These are phyloP conservation scores for Saguinus midas DNA, from an alignment of 2,113 vertebrate genomes.

Conservation along the genomic window DNA sequence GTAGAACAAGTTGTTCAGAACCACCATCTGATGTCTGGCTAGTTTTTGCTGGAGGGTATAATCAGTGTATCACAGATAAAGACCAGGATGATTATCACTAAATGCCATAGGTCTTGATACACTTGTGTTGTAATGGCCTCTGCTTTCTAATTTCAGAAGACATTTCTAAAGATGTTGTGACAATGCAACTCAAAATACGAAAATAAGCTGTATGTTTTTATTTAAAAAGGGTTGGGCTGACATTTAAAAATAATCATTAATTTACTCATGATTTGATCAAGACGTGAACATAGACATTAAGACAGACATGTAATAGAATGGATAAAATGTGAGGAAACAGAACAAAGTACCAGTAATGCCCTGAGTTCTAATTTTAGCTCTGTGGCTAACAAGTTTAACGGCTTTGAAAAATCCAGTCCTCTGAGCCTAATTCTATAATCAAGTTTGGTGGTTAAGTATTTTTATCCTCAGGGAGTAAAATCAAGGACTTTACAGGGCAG, in stretches of 20 bases:
- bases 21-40: not conserved
- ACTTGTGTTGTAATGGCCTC: not conserved
- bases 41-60: not conserved
- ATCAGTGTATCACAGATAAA: not conserved
- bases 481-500: not conserved
- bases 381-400: not conserved
- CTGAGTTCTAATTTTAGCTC: not conserved
- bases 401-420: not conserved
- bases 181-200: not conserved
- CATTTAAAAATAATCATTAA: not conserved
- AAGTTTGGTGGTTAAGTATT: not conserved
- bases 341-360: not conserved
- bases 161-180: not conserved
- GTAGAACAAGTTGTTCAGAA: not conserved
- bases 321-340: not conserved
- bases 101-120: not conserved
- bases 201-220: not conserved
- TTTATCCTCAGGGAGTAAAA: not conserved
- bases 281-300: not conserved
- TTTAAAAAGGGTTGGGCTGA: not conserved
- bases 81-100: not conserved
- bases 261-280: not conserved
- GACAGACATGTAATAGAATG: not conserved
- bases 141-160: not conserved
- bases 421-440: not conserved